A percentile compares a stretch with the other conserved stretches of the same genome.
Conservation (phyloP, 2,888 invertebrate genomes). For the Tribolium freemani region DNA sequence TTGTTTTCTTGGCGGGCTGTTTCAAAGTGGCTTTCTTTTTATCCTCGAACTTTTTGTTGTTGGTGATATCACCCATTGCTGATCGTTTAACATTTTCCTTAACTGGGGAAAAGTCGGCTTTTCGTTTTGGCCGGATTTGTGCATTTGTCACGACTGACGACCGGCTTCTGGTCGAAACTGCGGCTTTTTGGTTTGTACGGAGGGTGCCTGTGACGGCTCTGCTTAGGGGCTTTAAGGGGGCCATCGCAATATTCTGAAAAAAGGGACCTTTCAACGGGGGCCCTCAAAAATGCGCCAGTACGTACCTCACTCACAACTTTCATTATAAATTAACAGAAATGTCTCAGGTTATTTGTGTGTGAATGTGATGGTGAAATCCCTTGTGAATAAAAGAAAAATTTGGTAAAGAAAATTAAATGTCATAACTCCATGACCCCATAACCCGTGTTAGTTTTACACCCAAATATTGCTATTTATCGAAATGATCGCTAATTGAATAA, state of each 20-base stretch:
- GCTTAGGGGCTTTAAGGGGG: conserved; percentile 74
- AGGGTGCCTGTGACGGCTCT: conserved; percentile 50
- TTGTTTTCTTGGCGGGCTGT: conserved; percentile 42
- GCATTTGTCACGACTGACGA: conserved; percentile 43
- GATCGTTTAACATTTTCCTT: conserved; percentile 85
- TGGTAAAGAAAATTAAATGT: neutral
- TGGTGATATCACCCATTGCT: conserved; percentile 89
- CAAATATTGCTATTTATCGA: neutral
- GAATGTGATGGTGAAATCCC: neutral
- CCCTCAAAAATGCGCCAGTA: neutral
- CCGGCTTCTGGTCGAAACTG: conserved; percentile 72
- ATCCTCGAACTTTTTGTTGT: conserved; percentile 64
- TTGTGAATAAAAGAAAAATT: neutral
- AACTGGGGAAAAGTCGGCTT: conserved; percentile 84
- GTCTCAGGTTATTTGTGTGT: neutral
- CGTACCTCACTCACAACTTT: conserved; percentile 21
- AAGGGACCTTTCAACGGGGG: neutral
- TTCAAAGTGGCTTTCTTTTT: conserved; percentile 45
- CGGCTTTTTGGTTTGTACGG: conserved; percentile 20
- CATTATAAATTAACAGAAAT: conserved; percentile 6
- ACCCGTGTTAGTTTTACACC: neutral
- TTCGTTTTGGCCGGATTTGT: conserved; percentile 75
- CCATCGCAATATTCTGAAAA: conserved; percentile 68
- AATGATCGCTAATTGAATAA: neutral
- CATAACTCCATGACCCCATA: neutral